Evolutionary conservation across 2,113 vertebrate genomes (phyloP).

Genomic region (Pangasianodon gigas): DNA sequence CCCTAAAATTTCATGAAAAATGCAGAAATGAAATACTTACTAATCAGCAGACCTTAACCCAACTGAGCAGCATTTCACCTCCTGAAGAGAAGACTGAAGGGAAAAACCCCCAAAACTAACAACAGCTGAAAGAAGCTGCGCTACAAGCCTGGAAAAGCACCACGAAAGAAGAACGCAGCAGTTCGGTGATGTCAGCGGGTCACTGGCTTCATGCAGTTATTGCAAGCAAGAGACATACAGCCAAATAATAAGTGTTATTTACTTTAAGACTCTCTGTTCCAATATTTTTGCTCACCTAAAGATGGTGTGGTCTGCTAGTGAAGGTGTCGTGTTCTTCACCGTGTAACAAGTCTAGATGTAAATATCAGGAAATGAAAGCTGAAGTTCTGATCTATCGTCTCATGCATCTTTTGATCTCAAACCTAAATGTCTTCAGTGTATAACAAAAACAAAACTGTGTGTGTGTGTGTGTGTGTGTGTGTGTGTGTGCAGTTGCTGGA

Average conservation of each 20-base stretch:
- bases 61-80: too few relatives aligned
- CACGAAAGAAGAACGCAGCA: too few relatives aligned
- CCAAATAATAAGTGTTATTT: too few relatives aligned
- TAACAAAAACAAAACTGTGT: neutral
- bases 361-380: neutral
- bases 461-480: conserved; percentile 6
- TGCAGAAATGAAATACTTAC: neutral
- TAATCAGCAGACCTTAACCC: too few relatives aligned
- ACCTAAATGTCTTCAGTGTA: neutral
- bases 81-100: too few relatives aligned
- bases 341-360: neutral
- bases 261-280: neutral
- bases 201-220: too few relatives aligned
- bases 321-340: neutral
- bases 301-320: neutral
- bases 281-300: neutral
- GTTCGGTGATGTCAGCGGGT: neutral
- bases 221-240: too few relatives aligned
- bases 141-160: too few relatives aligned
- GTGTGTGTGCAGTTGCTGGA: conserved; percentile 69
- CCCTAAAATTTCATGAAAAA: too few relatives aligned
- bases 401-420: neutral
- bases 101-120: too few relatives aligned
- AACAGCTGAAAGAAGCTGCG: too few relatives aligned
- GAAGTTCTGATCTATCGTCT: neutral